These are phyloP conservation scores for Molanna angustata DNA, from an alignment of 2,888 invertebrate genomes.

Conservation along the genomic window DNA sequence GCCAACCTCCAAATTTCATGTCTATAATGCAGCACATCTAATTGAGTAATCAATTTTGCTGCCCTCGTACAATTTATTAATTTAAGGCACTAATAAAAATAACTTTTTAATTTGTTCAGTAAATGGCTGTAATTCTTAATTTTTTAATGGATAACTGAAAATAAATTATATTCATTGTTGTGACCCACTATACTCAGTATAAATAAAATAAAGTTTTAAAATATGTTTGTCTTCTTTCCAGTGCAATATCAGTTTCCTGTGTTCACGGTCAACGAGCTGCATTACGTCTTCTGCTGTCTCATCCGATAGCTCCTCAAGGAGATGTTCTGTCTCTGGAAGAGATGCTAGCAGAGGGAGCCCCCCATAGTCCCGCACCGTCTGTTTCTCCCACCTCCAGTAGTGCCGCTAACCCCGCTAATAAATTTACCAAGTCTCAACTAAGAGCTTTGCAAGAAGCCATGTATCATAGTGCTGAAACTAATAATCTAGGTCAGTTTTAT, in stretches of 20 bases:
- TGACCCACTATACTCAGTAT: slow-evolving; percentile 2
- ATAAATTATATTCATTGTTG: neutral
- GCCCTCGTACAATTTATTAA: too few relatives aligned
- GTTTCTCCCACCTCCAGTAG: slow-evolving; percentile 39
- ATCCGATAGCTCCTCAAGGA: slow-evolving; percentile 63
- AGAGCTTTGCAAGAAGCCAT: slow-evolving; percentile 88
- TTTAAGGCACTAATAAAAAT: too few relatives aligned
- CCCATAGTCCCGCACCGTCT: slow-evolving; percentile 38
- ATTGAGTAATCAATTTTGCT: too few relatives aligned
- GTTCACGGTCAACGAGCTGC: slow-evolving; percentile 81
- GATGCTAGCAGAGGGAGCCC: slow-evolving; percentile 81
- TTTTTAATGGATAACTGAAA: neutral
- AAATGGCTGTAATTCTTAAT: neutral
- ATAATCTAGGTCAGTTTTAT: slow-evolving; percentile 73
- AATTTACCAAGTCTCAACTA: slow-evolving; percentile 76
- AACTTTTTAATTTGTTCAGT: too few relatives aligned
- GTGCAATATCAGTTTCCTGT: slow-evolving; percentile 86
- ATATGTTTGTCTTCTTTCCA: slow-evolving; percentile 38
- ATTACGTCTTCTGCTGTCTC: slow-evolving; percentile 73
- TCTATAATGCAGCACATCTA: too few relatives aligned
- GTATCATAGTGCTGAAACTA: slow-evolving; percentile 92
- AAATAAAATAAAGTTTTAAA: neutral
- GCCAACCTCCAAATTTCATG: too few relatives aligned
- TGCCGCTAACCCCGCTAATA: slow-evolving; percentile 43
- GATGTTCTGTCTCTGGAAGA: slow-evolving; percentile 85